Conservation (phyloP, 2,888 invertebrate species). For the Lottia scabra region DNA sequence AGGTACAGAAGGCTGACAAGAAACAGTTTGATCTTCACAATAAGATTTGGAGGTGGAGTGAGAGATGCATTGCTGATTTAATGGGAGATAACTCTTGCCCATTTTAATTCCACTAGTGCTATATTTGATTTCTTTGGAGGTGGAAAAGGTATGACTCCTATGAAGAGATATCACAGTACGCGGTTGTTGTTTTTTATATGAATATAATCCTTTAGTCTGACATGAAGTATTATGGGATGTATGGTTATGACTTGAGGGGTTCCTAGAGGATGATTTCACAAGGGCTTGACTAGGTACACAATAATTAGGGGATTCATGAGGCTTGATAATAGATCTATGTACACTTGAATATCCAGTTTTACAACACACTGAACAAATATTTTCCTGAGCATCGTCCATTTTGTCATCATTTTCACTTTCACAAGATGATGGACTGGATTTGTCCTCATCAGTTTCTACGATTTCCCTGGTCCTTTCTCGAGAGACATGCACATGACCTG, state of each 20-base stretch:
- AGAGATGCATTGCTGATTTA: conserved; percentile 1
- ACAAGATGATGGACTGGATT: background rate
- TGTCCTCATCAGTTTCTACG: background rate
- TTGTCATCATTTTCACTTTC: conserved; percentile 13
- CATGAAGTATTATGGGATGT: background rate
- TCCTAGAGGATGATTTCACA: conserved; percentile 9
- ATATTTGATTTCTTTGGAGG: conserved; percentile 9
- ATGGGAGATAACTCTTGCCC: conserved; percentile 5
- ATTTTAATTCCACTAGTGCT: conserved; percentile 1
- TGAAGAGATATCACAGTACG: conserved; percentile 19
- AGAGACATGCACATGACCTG: background rate
- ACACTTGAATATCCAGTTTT: background rate
- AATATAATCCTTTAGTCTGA: conserved; percentile 1
- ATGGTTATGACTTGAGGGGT: no score
- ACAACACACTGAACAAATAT: conserved; percentile 5
- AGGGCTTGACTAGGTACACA: conserved; percentile 27
- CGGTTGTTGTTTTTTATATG: background rate
- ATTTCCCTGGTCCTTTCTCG: background rate
- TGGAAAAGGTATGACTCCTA: conserved; percentile 19
- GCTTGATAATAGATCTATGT: background rate
- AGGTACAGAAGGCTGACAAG: background rate
- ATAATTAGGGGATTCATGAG: background rate
- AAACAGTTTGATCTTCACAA: background rate
- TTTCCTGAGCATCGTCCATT: conserved; percentile 9
- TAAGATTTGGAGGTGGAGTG: background rate